A percentile compares a stretch with the other conserved stretches of the same genome.
Evolutionary conservation across 2,888 invertebrate genomes (phyloP).

Genomic region (Coecobrya sp.): DNA sequence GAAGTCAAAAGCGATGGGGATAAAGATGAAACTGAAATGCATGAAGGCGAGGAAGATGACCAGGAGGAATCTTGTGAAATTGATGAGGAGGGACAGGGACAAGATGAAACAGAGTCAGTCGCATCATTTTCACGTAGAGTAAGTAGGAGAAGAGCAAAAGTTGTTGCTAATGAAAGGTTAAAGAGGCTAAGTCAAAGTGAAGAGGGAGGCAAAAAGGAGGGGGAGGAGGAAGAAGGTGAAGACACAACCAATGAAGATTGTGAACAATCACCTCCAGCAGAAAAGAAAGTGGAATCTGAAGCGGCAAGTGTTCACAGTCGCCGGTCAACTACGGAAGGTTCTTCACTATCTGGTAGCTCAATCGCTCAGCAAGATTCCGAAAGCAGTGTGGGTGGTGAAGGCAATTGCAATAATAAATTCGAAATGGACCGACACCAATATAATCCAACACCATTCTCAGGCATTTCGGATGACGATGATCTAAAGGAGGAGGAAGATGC

Average conservation of each 20-base stretch:
- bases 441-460: conserved; percentile 38
- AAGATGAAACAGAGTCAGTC: not conserved
- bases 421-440: not conserved
- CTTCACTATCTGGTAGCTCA: conserved; percentile 42
- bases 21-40: too few relatives aligned
- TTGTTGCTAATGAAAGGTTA: conserved; percentile 52
- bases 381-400: conserved; percentile 16
- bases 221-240: not conserved
- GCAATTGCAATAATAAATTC: not conserved
- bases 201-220: not conserved
- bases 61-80: conserved; percentile 22
- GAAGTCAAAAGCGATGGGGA: too few relatives aligned
- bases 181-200: conserved; percentile 24
- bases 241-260: not conserved
- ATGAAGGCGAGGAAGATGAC: not conserved
- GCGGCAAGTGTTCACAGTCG: conserved; percentile 51
- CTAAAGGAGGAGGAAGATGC: not conserved
- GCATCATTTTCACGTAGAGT: not conserved
- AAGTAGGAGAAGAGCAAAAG: conserved; percentile 49
- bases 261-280: not conserved
- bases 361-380: conserved; percentile 52
- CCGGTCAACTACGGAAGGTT: conserved; percentile 59
- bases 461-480: conserved; percentile 59
- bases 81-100: not conserved
- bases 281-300: not conserved